Base-by-base conservation (phyloP, 2,113 vertebrate genomes). In the Salvelinus fontinalis region DNA sequence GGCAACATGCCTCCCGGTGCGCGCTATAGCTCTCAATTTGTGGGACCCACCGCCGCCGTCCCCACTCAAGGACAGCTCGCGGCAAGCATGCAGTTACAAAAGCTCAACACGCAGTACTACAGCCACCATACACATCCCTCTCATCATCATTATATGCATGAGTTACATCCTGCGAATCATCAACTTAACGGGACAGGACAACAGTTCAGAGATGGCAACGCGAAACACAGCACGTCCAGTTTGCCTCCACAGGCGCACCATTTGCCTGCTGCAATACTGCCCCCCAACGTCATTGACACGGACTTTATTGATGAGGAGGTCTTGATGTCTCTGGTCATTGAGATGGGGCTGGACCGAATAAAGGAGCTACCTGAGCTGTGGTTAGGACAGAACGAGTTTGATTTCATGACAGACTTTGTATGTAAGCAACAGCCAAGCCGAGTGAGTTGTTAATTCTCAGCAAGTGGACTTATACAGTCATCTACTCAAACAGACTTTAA, bases 251-350 rank as follows among this genome's bases (percentile, higher is more conserved):
- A 94, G 0, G 93, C 91, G 83, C 92, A 93, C 86, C 86, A 85
- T 69, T 94, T 93, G 92, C 94, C 95, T 87, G 92, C 92, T 81
- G 94, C 95, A 81, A 94, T 95, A 92, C 94, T 95, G 94, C 95
- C 95, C 91, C 94, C 95, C 94, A 95, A 95, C 93, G 95, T 95
- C 92, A 96, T 96, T 91, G 95, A 96, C 93, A 96, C 95, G 82
- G 95, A 96, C 92, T 95, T 95, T 91, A 95, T 96, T 83, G 95
- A 96, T 83, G 95, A 96, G 94, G 95, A 96, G 92, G 95, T 96
- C 81, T 92, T 96, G 75, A 96, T 96, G 95, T 95, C 95, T 84
- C 91, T 96, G 87, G 95, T 96, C 86, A 91, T 95, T 85, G 95
- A 96, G 88, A 95, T 96, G 95, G 95, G 95, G 70, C 91, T 96